Evolutionary conservation across 1,140 invertebrate species (phyloP).

Genomic region (Philopotamus ludificatus): DNA sequence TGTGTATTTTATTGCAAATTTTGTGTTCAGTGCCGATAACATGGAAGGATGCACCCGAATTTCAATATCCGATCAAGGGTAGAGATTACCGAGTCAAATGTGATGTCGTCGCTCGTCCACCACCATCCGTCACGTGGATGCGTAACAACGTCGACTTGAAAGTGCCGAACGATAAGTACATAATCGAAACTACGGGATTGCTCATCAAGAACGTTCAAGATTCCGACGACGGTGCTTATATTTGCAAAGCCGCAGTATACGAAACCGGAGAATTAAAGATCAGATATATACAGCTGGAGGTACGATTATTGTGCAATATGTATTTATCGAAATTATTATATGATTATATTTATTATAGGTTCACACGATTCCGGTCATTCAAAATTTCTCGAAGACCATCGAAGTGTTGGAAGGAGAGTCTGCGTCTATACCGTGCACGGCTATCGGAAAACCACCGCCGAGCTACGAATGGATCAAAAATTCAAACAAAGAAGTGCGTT

Average conservation of each 20-base stretch:
- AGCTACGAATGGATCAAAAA: constrained; percentile 77
- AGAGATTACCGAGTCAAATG: constrained; percentile 78
- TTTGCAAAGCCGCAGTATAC: constrained; percentile 77
- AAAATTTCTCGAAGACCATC: constrained; percentile 55
- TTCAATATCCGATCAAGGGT: constrained; percentile 79
- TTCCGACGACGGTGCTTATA: constrained; percentile 81
- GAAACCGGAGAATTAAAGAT: constrained; percentile 75
- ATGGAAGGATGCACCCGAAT: constrained; percentile 79
- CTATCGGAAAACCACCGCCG: constrained; percentile 79
- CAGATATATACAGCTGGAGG: constrained; percentile 75
- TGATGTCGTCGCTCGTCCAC: constrained; percentile 79
- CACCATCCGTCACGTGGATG: constrained; percentile 80
- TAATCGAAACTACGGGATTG: constrained; percentile 73
- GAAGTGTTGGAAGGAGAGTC: constrained; percentile 78
- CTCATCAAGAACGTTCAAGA: constrained; percentile 75
- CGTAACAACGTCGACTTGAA: constrained; percentile 47
- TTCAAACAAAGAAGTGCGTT: constrained; percentile 56
- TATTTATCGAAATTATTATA: neutral
- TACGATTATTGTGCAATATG: constrained; percentile 45
- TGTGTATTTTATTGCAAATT: constrained; percentile 47
- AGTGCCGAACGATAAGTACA: constrained; percentile 65
- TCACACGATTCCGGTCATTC: constrained; percentile 73
- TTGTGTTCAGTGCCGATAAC: constrained; percentile 86
- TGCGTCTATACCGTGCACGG: constrained; percentile 71
- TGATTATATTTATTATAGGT: constrained; percentile 58